phyloP scores from a whole-genome alignment of 2,797 vertebrate species.

The Phataginus tricuspis region DNA sequence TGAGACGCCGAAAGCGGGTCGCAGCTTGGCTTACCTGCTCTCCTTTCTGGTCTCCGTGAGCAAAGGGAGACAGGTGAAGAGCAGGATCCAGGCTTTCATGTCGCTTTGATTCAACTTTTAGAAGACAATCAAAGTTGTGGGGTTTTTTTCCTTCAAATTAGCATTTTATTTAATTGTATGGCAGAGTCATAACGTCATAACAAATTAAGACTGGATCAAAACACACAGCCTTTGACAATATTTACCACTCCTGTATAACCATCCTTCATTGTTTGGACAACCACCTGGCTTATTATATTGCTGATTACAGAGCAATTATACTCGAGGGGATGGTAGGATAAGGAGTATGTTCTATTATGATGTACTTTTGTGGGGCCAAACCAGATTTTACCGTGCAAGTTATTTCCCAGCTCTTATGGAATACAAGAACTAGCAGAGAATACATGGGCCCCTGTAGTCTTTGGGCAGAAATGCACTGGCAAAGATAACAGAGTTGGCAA shows the following conservation, averaged over 20 bases:
- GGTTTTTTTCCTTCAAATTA: neutral
- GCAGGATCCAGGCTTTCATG: neutral
- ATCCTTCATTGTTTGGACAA: neutral
- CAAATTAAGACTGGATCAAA: conserved; percentile 33
- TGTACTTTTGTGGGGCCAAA: neutral
- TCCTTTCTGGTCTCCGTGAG: neutral
- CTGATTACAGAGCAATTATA: neutral
- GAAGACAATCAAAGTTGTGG: neutral
- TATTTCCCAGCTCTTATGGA: neutral
- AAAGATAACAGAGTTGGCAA: neutral
- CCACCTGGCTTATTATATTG: neutral
- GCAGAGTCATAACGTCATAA: neutral
- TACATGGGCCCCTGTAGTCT: neutral
- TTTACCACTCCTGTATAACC: neutral
- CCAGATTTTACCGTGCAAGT: neutral
- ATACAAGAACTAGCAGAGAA: neutral
- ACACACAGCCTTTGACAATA: neutral
- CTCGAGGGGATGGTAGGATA: neutral
- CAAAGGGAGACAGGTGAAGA: neutral
- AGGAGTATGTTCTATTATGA: neutral
- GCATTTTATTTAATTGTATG: neutral
- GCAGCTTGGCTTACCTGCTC: neutral
- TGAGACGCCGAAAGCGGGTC: neutral
- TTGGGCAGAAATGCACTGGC: neutral
- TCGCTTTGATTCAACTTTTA: conserved; percentile 16